phyloP scores from a whole-genome alignment of 2,888 invertebrate species.

The Spilosoma lubricipeda region DNA sequence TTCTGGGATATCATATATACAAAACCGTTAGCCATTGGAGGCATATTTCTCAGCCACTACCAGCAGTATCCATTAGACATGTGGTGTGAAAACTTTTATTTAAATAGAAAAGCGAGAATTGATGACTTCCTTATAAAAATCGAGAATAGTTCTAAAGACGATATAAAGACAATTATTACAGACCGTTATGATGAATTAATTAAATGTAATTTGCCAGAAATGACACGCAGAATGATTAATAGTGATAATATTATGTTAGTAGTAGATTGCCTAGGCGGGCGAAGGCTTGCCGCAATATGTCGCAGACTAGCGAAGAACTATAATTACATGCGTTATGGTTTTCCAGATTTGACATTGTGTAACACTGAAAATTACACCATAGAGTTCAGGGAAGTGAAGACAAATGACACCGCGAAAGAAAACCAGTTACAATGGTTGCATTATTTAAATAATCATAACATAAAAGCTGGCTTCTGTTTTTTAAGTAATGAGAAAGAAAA shows the following conservation, averaged over 20 bases:
- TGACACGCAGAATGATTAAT: too few relatives aligned
- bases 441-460: conserved; percentile 5
- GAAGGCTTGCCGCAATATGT: conserved; percentile 8
- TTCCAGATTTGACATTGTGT: conserved; percentile 12
- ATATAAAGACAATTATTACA: not conserved
- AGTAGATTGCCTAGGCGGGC: not conserved
- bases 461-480: conserved; percentile 5
- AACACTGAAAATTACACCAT: not conserved
- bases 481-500: not conserved
- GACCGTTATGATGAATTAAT: not conserved
- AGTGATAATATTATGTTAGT: not conserved
- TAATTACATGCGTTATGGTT: not conserved
- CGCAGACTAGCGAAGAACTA: conserved; percentile 10
- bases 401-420: not conserved
- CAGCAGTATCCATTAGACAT: conserved; percentile 90
- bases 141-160: not conserved
- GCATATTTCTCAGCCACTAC: conserved; percentile 87
- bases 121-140: not conserved
- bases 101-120: conserved; percentile 5
- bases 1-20: conserved; percentile 90
- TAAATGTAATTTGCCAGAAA: not conserved
- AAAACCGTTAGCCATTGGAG: conserved; percentile 67
- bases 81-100: conserved; percentile 37
- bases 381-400: conserved; percentile 13
- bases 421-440: conserved; percentile 12